phyloP scores from a whole-genome alignment of 2,113 vertebrate species.

The Cryptomyrus ogoouensis region DNA sequence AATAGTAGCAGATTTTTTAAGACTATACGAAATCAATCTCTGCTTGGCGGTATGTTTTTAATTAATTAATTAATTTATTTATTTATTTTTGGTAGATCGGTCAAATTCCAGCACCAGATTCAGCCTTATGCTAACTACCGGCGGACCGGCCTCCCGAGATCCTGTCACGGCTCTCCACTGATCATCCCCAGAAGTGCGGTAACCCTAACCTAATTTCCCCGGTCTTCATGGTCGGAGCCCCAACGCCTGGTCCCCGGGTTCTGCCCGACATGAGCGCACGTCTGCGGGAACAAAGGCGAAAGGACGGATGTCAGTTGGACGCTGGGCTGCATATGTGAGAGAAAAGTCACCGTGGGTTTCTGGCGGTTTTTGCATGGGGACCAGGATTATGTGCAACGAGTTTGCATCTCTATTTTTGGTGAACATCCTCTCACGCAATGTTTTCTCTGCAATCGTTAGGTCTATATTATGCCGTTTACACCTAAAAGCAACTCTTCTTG shows the following conservation, averaged over 20 bases:
- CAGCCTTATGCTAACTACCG: not conserved
- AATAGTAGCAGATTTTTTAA: not conserved
- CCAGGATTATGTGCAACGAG: not conserved
- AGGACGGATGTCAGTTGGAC: not conserved
- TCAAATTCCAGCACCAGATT: not conserved
- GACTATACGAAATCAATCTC: not conserved
- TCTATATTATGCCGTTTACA: not conserved
- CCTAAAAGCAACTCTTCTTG: not conserved
- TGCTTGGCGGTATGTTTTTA: not conserved
- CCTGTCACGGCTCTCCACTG: not conserved
- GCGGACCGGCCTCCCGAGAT: not conserved
- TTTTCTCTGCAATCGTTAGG: not conserved
- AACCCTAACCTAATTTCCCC: not conserved
- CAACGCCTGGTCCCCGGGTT: not conserved
- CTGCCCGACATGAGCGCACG: slow-evolving; percentile 1
- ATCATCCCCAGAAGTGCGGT: not conserved
- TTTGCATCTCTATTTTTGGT: not conserved
- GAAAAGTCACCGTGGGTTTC: not conserved
- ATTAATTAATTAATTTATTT: no score
- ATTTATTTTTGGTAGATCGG: not conserved
- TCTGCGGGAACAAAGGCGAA: not conserved
- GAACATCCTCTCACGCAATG: not conserved
- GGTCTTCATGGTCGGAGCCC: not conserved
- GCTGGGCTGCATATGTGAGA: not conserved
- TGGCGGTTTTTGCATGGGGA: not conserved